A percentile compares a stretch with the other conserved stretches of the same genome.
Conservation (phyloP, 2,888 invertebrate genomes). For the Coleophora flavipennella region DNA sequence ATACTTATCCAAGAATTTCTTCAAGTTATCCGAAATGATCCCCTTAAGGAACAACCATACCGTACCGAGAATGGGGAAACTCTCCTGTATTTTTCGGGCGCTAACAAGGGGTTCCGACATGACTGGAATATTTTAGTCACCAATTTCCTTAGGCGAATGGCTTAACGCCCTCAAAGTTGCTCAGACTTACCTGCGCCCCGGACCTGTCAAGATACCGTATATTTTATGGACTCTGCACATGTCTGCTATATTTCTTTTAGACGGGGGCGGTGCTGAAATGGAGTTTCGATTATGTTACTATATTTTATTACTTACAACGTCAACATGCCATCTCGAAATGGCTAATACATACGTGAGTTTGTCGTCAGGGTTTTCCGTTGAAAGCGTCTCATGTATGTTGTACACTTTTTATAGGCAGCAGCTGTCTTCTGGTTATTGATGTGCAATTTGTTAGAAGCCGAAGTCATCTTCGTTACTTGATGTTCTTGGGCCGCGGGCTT, state of each 20-base stretch:
- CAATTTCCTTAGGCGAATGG: slow-evolving; percentile 60
- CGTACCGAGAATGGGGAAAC: slow-evolving; percentile 45
- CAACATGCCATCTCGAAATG: slow-evolving; percentile 4
- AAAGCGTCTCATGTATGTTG: neutral
- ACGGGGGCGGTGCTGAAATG: slow-evolving; percentile 23
- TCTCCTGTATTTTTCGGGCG: slow-evolving; percentile 52
- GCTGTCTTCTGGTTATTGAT: too few relatives aligned
- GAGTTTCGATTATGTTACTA: slow-evolving; percentile 28
- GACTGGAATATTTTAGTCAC: slow-evolving; percentile 68
- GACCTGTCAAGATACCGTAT: slow-evolving; percentile 42
- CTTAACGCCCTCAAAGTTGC: slow-evolving; percentile 58
- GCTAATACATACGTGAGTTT: neutral
- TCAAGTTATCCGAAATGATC: slow-evolving; percentile 19
- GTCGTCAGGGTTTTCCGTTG: neutral
- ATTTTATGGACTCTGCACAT: slow-evolving; percentile 38
- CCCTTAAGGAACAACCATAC: slow-evolving; percentile 47
- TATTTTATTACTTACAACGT: slow-evolving; percentile 7
- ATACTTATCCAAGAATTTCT: too few relatives aligned
- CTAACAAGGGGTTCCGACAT: slow-evolving; percentile 64
- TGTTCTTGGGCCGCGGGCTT: slow-evolving; percentile 38
- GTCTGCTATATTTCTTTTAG: slow-evolving; percentile 33
- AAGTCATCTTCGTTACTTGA: slow-evolving; percentile 25
- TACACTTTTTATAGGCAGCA: neutral
- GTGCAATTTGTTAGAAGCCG: too few relatives aligned
- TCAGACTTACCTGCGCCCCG: slow-evolving; percentile 50